Conservation (phyloP, 2,113 vertebrate genomes). For the Vanacampus margaritifer region DNA sequence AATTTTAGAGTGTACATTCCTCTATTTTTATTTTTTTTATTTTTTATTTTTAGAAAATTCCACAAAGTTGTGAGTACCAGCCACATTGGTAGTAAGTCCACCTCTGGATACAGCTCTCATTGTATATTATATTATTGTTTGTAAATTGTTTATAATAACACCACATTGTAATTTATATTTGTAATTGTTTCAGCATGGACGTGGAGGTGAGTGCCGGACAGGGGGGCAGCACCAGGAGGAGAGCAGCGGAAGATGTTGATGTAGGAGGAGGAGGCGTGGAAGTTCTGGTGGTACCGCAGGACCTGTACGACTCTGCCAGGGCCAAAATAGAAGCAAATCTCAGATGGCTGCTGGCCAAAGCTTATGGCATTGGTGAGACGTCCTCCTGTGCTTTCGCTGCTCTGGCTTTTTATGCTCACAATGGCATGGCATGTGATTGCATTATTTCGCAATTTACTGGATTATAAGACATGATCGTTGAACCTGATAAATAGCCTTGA, state of each 20-base stretch:
- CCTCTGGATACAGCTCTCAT: no score
- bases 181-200: constrained; percentile 55
- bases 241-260: constrained; percentile 24
- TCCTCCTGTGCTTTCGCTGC: constrained; percentile 4
- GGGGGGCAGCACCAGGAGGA: constrained; percentile 60
- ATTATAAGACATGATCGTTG: neutral
- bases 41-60: no score
- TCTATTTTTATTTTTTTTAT: no score
- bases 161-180: neutral
- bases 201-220: constrained; percentile 54
- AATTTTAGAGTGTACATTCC: no score
- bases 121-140: neutral
- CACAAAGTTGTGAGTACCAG: no score
- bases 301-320: constrained; percentile 69
- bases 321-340: constrained; percentile 98
- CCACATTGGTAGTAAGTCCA: no score
- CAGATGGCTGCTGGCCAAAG: constrained; percentile 95
- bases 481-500: neutral
- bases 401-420: neutral
- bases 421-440: neutral
- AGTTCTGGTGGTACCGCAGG: constrained; percentile 48
- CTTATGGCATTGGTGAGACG: constrained; percentile 87
- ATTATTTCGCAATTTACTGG: neutral
- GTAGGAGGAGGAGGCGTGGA: constrained; percentile 36
- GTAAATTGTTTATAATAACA: neutral